A percentile compares a stretch with the other conserved stretches of the same genome.
These are phyloP conservation scores for Ramphastos sulfuratus DNA, from an alignment of 2,113 vertebrate genomes.

Conservation along the genomic window DNA sequence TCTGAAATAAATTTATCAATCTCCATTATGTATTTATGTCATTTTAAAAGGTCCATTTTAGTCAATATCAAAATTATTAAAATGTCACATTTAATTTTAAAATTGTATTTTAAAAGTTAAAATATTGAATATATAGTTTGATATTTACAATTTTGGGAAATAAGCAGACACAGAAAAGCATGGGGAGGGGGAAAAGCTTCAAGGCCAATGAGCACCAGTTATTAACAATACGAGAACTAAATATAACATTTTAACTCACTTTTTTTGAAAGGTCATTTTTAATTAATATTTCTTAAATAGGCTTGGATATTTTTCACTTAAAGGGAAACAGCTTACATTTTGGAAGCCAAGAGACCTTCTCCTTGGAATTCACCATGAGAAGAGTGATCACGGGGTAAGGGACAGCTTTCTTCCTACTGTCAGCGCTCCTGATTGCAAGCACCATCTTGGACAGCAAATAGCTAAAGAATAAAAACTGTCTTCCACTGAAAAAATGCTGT, in stretches of 20 bases:
- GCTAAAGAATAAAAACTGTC: background rate
- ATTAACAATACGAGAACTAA: slow-evolving; percentile 37
- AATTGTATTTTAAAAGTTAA: slow-evolving; percentile 26
- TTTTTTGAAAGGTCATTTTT: slow-evolving; percentile 33
- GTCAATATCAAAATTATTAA: slow-evolving; percentile 37
- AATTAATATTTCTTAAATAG: slow-evolving; percentile 23
- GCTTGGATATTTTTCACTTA: slow-evolving; percentile 23
- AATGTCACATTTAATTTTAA: slow-evolving; percentile 57
- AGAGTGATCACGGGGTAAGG: background rate
- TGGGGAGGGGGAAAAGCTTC: background rate
- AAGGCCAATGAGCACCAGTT: background rate
- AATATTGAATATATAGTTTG: background rate
- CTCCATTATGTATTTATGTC: slow-evolving; percentile 48
- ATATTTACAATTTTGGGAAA: slow-evolving; percentile 35
- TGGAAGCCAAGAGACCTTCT: background rate
- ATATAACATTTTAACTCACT: background rate
- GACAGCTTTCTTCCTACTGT: background rate
- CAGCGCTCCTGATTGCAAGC: background rate
- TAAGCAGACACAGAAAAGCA: background rate
- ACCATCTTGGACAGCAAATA: background rate
- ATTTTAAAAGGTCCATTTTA: slow-evolving; percentile 52
- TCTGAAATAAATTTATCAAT: slow-evolving; percentile 62
- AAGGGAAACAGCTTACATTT: background rate
- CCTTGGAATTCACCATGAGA: background rate
- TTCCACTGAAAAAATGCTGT: background rate